Base-by-base conservation (phyloP, 2,888 invertebrate species). In the Euspilapteryx auroguttella region DNA sequence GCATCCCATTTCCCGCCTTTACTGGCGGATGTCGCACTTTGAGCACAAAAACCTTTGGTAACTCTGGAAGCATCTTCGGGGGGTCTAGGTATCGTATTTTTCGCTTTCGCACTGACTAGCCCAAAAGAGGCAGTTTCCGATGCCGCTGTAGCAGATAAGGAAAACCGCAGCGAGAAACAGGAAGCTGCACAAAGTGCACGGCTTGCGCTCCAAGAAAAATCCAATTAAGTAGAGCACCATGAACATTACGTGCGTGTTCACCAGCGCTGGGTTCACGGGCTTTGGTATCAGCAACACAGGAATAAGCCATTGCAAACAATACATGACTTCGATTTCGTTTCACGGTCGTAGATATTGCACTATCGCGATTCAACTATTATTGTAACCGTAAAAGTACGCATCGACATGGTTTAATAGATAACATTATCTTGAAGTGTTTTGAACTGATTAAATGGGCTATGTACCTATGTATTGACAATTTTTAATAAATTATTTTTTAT, bases 221-320 rank as follows among this genome's bases (percentile, higher is more conserved):
- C 97, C 94, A 43, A 96, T 88, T 43, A 98, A 73, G 69, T 98
- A 98, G 29, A 98, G 79, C 38, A 94, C 89, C 83, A 98, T 94
- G 63, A 98, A 97, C 89, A 97, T 92, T 34, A 95, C 94, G 66
- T 96, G 94, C 30, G 96, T 96, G 61, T 96, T 92, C 44, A 97
- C 83, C 34, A 97, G 79, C 21, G 94, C 94, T 47, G 97, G 96
- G 76, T 98, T 97, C 37, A 95, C 85, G 31, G 98, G 97, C 69
- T 97, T 98, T 41, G 98, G 97, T 63, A 98, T 95, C 39, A 98
- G 80, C 38, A 98, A 80, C 45, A 98, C 95, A 32, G 97, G 97
- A 48, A 98, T 90, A 51, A 99, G 80, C 89, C 94, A 95, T 82
- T 96, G 95, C 50, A 96, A 83, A 79, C 95, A 96, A 80, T 96